phyloP scores from a whole-genome alignment of 2,113 vertebrate genomes.

The Sclerurus mexicanus region DNA sequence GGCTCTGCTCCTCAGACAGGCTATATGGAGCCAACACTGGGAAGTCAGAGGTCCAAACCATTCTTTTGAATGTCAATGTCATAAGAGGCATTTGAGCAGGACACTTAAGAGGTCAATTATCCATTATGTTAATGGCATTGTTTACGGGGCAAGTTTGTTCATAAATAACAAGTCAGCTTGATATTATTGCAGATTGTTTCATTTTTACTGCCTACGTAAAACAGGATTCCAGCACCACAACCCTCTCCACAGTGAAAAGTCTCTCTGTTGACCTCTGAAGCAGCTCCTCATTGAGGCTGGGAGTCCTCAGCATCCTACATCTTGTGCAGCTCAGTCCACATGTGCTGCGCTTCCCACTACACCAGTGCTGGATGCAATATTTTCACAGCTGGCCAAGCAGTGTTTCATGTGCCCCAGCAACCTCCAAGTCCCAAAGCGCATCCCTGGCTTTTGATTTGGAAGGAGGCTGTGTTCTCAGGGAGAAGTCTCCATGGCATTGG shows the following conservation, averaged over 20 bases:
- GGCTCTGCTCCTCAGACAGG: background rate
- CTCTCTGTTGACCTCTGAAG: background rate
- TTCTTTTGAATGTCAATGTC: background rate
- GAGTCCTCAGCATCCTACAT: background rate
- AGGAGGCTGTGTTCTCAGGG: background rate
- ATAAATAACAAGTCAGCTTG: background rate
- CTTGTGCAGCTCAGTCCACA: background rate
- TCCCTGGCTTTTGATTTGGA: background rate
- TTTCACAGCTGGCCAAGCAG: background rate
- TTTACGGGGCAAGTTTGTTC: background rate
- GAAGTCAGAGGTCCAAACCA: background rate
- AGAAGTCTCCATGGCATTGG: accelerated
- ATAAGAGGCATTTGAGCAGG: background rate
- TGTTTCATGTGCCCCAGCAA: background rate
- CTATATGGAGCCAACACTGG: background rate
- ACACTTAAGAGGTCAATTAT: background rate
- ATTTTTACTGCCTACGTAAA: background rate
- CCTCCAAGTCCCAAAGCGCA: background rate
- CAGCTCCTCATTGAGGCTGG: background rate
- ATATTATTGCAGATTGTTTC: background rate
- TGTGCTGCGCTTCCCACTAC: accelerated
- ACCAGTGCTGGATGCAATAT: accelerated
- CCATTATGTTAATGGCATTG: background rate
- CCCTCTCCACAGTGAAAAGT: background rate
- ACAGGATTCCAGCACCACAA: background rate